Conservation (phyloP, 2,113 vertebrate genomes). For the Podilymbus podiceps region DNA sequence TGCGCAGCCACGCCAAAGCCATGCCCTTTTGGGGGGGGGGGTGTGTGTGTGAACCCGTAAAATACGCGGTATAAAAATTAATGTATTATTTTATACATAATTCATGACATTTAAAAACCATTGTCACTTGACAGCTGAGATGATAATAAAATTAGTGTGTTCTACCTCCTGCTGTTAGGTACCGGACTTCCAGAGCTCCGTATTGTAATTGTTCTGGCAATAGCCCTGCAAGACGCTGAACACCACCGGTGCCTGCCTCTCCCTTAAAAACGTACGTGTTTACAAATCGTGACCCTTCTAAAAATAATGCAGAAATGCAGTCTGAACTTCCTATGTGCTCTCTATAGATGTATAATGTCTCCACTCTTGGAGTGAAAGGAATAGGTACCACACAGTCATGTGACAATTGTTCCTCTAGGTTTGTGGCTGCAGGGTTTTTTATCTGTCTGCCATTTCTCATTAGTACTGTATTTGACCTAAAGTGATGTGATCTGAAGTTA, state of each 20-base stretch:
- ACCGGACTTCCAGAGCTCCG: background rate
- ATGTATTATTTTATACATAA: slow-evolving; percentile 61
- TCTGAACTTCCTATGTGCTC: background rate
- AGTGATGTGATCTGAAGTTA: background rate
- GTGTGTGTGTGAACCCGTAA: slow-evolving; percentile 8
- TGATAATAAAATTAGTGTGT: slow-evolving; percentile 29
- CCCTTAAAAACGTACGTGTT: background rate
- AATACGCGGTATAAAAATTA: slow-evolving; percentile 23
- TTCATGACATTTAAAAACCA: slow-evolving; percentile 64
- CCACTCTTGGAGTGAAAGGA: background rate
- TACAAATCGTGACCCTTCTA: background rate
- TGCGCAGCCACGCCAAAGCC: slow-evolving; percentile 6
- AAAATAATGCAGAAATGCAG: background rate
- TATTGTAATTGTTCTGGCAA: background rate
- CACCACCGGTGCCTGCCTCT: background rate
- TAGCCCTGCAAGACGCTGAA: background rate
- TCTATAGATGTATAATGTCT: background rate
- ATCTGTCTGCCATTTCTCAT: background rate
- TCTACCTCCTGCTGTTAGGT: background rate
- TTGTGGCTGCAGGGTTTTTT: background rate
- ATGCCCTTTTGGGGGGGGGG: background rate
- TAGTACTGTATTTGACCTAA: background rate
- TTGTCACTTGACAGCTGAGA: slow-evolving; percentile 37
- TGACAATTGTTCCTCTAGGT: background rate
- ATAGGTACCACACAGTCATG: background rate